phyloP scores from a whole-genome alignment of 2,113 vertebrate species.

The Microcebus jonahi region DNA sequence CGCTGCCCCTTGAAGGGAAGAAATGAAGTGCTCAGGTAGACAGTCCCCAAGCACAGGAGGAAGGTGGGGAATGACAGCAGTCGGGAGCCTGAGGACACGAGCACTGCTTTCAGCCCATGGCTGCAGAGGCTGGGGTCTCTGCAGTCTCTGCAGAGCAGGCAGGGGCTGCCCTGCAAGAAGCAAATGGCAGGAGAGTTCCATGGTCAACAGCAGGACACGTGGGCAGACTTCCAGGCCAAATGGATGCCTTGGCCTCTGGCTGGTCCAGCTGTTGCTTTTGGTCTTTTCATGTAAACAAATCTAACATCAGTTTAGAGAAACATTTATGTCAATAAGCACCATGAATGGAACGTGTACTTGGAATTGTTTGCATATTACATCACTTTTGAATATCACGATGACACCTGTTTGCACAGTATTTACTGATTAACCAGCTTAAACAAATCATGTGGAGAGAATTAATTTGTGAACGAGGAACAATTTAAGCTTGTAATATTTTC shows the following conservation, averaged over 20 bases:
- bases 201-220: not conserved
- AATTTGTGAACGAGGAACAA: conserved; percentile 1
- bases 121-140: not conserved
- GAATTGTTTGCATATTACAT: conserved; percentile 57
- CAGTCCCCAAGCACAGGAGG: not conserved
- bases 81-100: not conserved
- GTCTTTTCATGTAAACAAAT: conserved; percentile 60
- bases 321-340: conserved; percentile 44
- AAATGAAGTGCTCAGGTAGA: not conserved
- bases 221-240: conserved; percentile 60
- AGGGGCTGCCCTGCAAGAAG: not conserved
- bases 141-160: not conserved
- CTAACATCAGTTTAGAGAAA: conserved; percentile 57
- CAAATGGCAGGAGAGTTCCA: not conserved
- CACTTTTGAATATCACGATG: conserved; percentile 55
- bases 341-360: conserved; percentile 51
- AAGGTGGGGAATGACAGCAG: not conserved
- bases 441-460: conserved; percentile 53
- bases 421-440: conserved; percentile 61
- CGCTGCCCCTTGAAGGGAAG: not conserved
- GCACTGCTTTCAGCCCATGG: not conserved
- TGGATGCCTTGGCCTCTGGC: conserved; percentile 46
- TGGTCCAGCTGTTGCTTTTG: conserved; percentile 71
- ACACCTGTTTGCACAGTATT: conserved; percentile 73
- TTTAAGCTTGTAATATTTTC: not conserved